Evolutionary conservation across 2,113 vertebrate genomes (phyloP), one percentile per base, ranked within the genome.

Genomic region (Recurvirostra avosetta): DNA sequence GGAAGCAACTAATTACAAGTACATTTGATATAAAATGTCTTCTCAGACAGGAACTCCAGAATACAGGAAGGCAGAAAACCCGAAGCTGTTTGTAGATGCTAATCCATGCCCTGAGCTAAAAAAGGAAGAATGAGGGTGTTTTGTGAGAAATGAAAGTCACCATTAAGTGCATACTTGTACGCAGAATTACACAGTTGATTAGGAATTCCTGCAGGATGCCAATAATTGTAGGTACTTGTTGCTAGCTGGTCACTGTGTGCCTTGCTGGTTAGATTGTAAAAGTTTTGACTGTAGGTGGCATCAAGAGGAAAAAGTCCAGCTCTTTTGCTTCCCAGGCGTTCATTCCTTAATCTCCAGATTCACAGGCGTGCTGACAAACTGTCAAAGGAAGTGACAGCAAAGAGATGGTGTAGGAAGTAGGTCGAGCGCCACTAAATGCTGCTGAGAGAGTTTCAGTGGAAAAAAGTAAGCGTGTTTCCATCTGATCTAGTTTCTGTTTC

Each of bases 361-460:
- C 87, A 53, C 11, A 15, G 25, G 63, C 4, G 0, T 47, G 80
- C 91, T 95, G 87, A 95, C 74, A 95, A 86, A 65, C 66, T 82
- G 89, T 94, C 93, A 85, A 52, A 97, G 95, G 93, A 97, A 97
- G 92, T 95, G 87, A 96, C 66, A 89, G 88, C 76, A 68, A 78
- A 95, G 92, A 41, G 61, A 55, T 43, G 77, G 47, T 27, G 11
- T 65, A 73, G 84, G 83, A 97, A 96, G 62, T 96, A 91, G 94
- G 91, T 91, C 8, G 78, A 84, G 86, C 7, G 2, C 81, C 1
- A 4, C 32, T 86, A 56, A 92, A 75, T 72, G 21, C 68, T 80
- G 45, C 52, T 65, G 89, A 83, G 66, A 53, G 59, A 78, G 36
- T 94, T 97, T 94, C 80, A 41, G 65, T 88, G 78, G 90, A 41